Evolutionary conservation across 2,797 vertebrate genomes (phyloP), one percentile per base, ranked within the genome.

Genomic region (Typhlichthys eigenmanni): DNA sequence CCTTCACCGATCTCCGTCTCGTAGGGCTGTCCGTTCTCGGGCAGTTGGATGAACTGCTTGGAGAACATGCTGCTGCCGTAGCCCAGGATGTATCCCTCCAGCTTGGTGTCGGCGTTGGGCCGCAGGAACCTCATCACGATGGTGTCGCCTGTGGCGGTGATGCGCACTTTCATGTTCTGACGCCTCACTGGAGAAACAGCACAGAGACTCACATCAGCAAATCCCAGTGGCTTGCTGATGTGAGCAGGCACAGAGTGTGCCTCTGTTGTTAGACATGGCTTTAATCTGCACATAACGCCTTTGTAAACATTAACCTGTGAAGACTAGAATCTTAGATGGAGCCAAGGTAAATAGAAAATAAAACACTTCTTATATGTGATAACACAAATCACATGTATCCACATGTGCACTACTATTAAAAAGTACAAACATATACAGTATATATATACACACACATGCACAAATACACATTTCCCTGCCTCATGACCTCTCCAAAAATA

Each of bases 81-180:
- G 47, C 97, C 97, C 85, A 99, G 82, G 83, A 99, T 93, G 85
- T 96, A 98, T 17, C 97, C 97, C 86, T 96, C 92, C 4, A 99
- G 90, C 74, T 92, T 97, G 50, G 91, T 92, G 66, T 92, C 93
- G 17, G 90, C 80, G 48, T 86, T 92, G 57, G 94, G 92, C 50
- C 88, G 94, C 62, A 97, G 75, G 72, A 97, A 99, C 79, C 93
- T 96, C 92, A 99, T 91, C 65, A 93, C 82, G 38, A 99, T 91
- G 0, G 95, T 96, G 91, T 99, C 95, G 55, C 92, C 94, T n/a
- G 94, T 95, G 50, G 93, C 92, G 13, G 93, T 98, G 86, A 99
- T 96, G 47, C 93, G 94, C 67, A 98, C 95, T 85, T 95, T 97
- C 87, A 97, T 92, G 78, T 86, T 95, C 82, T 96, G 93, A 57